A percentile compares a stretch with the other conserved stretches of the same genome.
Evolutionary conservation across 2,888 invertebrate genomes (phyloP).

Genomic region (Heterodera filipjevi): DNA sequence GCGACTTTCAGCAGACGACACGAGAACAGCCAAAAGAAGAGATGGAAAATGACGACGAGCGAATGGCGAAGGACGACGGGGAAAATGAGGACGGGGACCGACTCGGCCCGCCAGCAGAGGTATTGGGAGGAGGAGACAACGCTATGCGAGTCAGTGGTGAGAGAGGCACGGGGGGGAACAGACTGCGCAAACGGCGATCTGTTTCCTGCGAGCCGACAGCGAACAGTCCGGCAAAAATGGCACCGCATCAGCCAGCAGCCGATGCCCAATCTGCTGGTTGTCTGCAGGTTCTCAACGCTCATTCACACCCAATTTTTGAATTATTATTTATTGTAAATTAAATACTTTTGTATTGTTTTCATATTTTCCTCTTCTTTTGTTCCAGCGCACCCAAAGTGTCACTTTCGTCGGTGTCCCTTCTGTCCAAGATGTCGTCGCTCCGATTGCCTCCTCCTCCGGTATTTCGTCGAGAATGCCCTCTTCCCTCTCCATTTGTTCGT

Average conservation of each 20-base stretch:
- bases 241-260: background rate
- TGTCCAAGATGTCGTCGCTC: background rate
- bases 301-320: too few species aligned
- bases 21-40: background rate
- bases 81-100: too few species aligned
- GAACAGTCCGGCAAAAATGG: background rate
- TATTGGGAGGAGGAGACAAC: background rate
- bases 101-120: background rate
- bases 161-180: background rate
- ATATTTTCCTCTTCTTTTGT: background rate
- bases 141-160: background rate
- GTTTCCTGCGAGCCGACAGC: constrained; percentile 21
- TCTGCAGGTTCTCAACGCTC: background rate
- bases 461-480: constrained; percentile 10
- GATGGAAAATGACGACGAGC: background rate
- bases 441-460: background rate
- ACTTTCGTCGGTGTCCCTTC: background rate
- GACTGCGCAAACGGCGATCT: constrained; percentile 16
- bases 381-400: constrained; percentile 16
- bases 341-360: background rate
- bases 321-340: too few species aligned
- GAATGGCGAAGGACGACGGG: background rate
- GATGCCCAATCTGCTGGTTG: background rate
- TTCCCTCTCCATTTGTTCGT: constrained; percentile 8
- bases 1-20: background rate